Evolutionary conservation across 2,888 invertebrate genomes (phyloP), one percentile per base, ranked within the genome.

Genomic region (Philaethria dido): DNA sequence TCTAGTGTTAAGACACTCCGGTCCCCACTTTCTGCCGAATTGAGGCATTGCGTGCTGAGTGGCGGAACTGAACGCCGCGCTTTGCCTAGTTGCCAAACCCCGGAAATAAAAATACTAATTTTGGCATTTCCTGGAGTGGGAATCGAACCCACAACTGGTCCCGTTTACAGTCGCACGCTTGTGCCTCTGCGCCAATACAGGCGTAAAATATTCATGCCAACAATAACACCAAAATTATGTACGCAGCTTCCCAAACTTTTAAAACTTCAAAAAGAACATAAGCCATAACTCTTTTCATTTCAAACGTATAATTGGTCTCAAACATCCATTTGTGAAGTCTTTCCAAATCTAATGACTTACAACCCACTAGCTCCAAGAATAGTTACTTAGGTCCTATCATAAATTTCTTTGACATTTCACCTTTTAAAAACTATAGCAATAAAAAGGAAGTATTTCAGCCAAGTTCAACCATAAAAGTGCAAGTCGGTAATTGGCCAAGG

Each of bases 351-450:
- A 65, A 68, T 66, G 71, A 78, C 78, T 62, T 54, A 62, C 65
- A 48, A 36, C 36, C 39, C 62, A 62, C 65, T 62, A 62, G 33
- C 50, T 45, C 62, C 18, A 57, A 39, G 59, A 33, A 57, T 45
- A 52, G 69, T 64, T 59, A 70, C 69, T 64, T 64, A 42, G 78
- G 68, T 64, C 71, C 72, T 69, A 72, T 77, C 73, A 78, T 83
- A 84, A 85, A 81, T 83, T 81, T 78, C 73, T 69, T 64, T 72
- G 73, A 74, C 77, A 74, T 79, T 78, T 80, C 82, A 84, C 87
- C 87, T 86, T 74, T 75, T 75, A 72, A 76, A 76, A 77, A 76
- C 77, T 77, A 76, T 73, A 68, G 73, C 73, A 73, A 76, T 77
- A 76, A 77, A 76, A 75, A 75, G 75, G 77, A 77, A 75, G 73